Evolutionary conservation across 2,113 vertebrate species (phyloP), one percentile per base, ranked within the genome.

Genomic region (Grus americana): DNA sequence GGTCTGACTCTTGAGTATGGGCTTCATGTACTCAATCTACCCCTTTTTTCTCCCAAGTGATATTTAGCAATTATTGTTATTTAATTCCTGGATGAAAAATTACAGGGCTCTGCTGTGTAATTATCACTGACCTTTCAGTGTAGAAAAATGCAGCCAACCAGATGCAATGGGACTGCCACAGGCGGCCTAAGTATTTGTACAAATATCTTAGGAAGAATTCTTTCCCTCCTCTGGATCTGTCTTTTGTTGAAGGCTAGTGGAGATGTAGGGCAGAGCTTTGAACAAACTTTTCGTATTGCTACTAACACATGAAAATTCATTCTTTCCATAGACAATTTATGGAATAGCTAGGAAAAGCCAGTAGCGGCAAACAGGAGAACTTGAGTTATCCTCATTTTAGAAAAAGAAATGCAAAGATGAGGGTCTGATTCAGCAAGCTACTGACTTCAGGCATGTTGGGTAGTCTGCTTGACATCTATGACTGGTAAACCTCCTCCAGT

Each of bases 51-150:
- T 96, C 76, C 44, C 40, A 75, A 75, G 50, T 61, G 82, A 75
- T 95, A 80, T 86, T 90, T 94, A 90, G 63, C 85, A 90, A 80
- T 89, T 94, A 84, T 81, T 86, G 61, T 90, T 92, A 84, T 82
- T 96, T 95, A 94, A 96, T 86, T 95, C 92, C 72, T 93, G 65
- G 79, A 95, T 84, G 79, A 94, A 95, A 93, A 94, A 91, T 95
- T 92, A 79, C 47, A 91, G 83, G 50, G 23, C 52, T 68, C 76
- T 91, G 52, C 57, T 90, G 61, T 88, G 83, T 90, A 94, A 97
- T 93, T 96, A 96, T 40, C 92, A 74, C 14, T 95, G 93, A 96
- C 95, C 95, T 96, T 97, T 96, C 36, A 29, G 27, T 42, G 79
- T 13, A 90, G 88, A 49, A 93, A 92, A 96, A 93, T 72, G 79